These are phyloP conservation scores for Sula dactylatra DNA, from an alignment of 2,113 vertebrate genomes.

Conservation along the genomic window DNA sequence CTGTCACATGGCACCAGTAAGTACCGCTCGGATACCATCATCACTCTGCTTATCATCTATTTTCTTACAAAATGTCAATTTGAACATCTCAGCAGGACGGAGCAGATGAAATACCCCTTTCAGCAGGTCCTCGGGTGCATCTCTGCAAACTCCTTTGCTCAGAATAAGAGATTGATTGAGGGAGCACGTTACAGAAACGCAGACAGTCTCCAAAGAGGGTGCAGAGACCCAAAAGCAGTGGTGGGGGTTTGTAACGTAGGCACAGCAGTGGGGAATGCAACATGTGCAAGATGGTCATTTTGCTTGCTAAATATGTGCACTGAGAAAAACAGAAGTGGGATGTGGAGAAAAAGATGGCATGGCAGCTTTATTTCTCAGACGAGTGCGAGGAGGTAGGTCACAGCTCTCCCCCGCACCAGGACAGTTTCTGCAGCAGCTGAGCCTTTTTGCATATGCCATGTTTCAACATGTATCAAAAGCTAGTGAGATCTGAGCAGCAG, in stretches of 20 bases:
- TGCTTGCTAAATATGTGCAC: background rate
- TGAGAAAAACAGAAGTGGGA: background rate
- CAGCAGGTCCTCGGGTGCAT: accelerated
- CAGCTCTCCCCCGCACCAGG: accelerated
- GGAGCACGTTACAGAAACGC: accelerated
- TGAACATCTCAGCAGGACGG: background rate
- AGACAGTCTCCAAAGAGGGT: background rate
- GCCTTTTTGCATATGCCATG: accelerated
- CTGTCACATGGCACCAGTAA: slow-evolving; percentile 97
- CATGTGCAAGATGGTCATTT: accelerated
- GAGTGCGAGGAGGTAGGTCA: accelerated
- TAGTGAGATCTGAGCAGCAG: background rate
- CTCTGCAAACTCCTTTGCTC: background rate
- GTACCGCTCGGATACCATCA: slow-evolving; percentile 61
- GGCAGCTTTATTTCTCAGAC: background rate
- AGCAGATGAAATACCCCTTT: background rate
- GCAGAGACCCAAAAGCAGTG: background rate
- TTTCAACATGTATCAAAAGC: background rate
- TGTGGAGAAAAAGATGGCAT: background rate
- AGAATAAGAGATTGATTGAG: background rate
- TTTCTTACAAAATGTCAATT: background rate
- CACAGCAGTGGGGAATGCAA: background rate
- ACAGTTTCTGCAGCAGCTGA: background rate
- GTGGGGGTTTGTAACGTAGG: accelerated
- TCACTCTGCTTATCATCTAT: background rate